Evolutionary conservation across 64 coral and sea anemone genomes (phyloP), one percentile per base, ranked within the genome.

Genomic region (Montipora sp.): DNA sequence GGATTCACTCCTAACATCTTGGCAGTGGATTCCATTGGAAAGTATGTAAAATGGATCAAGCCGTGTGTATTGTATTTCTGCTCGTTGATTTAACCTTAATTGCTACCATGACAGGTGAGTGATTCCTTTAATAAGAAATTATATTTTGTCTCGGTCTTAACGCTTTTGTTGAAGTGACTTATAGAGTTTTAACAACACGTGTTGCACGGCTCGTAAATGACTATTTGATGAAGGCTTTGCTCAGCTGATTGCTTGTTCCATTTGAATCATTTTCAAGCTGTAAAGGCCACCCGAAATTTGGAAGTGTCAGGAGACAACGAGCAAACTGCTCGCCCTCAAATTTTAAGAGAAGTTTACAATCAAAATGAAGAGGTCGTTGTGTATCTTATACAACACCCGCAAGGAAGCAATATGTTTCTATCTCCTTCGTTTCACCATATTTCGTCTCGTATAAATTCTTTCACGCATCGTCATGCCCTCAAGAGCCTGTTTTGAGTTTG

Each of bases 1-100:
- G 45, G 82, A 50, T 21, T 85, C 65, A 51, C 82, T 71, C 63
- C 15, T 71, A 14, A 67, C 82, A 85, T 71, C 71, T 63, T 71
- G 63, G 22, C 43, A 71, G 19, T 48, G 65, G 47, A 85, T 71
- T 85, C 82, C 6, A 50, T 19, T 22, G 65, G 4, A 65, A 71
- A 50, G 36, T 85, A 43, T 85, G 18, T 7, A 50, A 3, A 2
- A 85, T 85, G 82, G 18, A 71, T 27, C 61, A 8, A 71, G 65
- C 7, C 70, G 47, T 71, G n/a, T 85, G 19, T 48, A 7, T 85
- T 71, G 5, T 51, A 22, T 51, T 85, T 10, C 46, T 85, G 63
- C 82, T 85, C n/a, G 65, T 85, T 45, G 8, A 85, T 46, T 70
- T 49, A 12, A 19, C 43, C 18, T 13, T 85, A 16, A 65, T 51